Conservation (phyloP, 2,888 invertebrate species). For the Pachliopta kotzebuea region DNA sequence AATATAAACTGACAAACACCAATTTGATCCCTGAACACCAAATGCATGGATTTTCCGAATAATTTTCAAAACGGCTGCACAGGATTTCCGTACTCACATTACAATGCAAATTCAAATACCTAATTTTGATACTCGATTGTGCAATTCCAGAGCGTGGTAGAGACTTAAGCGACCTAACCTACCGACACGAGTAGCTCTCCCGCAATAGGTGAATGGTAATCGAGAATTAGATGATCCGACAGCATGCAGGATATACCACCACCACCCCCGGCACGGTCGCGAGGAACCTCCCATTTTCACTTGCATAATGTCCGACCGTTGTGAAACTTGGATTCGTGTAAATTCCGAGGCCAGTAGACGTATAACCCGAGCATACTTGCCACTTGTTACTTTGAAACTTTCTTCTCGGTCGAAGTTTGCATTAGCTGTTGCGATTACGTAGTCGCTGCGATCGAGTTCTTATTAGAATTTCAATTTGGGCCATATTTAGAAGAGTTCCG, state of each 20-base stretch:
- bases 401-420: slow-evolving; percentile 74
- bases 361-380: slow-evolving; percentile 72
- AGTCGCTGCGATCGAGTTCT: slow-evolving; percentile 74
- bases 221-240: slow-evolving; percentile 50
- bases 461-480: slow-evolving; percentile 73
- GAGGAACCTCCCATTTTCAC: slow-evolving; percentile 44
- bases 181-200: slow-evolving; percentile 39
- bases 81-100: slow-evolving; percentile 15
- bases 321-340: slow-evolving; percentile 74
- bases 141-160: slow-evolving; percentile 23
- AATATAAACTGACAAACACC: slow-evolving; percentile 50
- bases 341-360: slow-evolving; percentile 72
- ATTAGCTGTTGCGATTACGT: slow-evolving; percentile 75
- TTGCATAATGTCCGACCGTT: slow-evolving; percentile 43
- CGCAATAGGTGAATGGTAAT: slow-evolving; percentile 56
- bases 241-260: slow-evolving; percentile 67
- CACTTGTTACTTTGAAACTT: slow-evolving; percentile 69
- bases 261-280: slow-evolving; percentile 46
- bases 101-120: slow-evolving; percentile 23
- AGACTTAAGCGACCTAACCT: slow-evolving; percentile 10
- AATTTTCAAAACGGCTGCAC: slow-evolving; percentile 38
- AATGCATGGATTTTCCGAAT: slow-evolving; percentile 67
- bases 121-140: slow-evolving; percentile 5
- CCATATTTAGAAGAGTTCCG: slow-evolving; percentile 70
- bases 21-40: slow-evolving; percentile 45